Conservation (phyloP, 2,888 invertebrate species). For the Leptopilina myrica region DNA sequence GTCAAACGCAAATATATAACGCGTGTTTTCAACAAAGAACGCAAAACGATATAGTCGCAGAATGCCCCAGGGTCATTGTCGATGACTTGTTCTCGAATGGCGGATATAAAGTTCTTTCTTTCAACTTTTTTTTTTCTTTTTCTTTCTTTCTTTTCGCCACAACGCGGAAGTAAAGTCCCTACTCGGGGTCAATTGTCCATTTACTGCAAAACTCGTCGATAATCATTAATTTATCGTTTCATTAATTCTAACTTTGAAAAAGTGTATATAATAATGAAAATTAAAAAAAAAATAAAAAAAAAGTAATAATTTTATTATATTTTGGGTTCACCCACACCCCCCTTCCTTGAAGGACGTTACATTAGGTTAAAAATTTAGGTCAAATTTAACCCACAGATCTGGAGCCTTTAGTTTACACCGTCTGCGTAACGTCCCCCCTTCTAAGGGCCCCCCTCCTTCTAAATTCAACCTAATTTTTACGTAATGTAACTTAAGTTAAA, state of each 20-base stretch:
- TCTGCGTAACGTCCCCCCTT: no score
- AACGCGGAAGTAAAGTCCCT: conserved; percentile 22
- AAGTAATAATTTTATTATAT: no score
- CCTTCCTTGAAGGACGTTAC: no score
- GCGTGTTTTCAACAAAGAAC: conserved; percentile 2
- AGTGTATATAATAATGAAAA: no score
- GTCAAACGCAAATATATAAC: not conserved
- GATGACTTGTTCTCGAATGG: conserved; percentile 41
- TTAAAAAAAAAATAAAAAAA: no score
- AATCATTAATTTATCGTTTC: conserved; percentile 45
- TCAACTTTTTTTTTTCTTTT: conserved; percentile 1
- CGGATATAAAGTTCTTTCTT: not conserved
- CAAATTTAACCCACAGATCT: no score
- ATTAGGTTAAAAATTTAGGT: no score
- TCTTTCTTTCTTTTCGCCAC: not conserved
- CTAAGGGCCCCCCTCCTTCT: no score
- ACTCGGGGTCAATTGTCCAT: conserved; percentile 28
- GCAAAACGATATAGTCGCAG: not conserved
- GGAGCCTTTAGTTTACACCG: no score
- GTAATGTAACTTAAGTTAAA: no score
- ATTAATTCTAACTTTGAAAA: conserved; percentile 4
- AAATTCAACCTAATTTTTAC: no score
- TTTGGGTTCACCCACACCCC: no score
- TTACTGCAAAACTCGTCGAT: conserved; percentile 38
- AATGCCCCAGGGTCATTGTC: conserved; percentile 43